Evolutionary conservation across 2,888 invertebrate species (phyloP).

Genomic region (Hoplodrina blanda): DNA sequence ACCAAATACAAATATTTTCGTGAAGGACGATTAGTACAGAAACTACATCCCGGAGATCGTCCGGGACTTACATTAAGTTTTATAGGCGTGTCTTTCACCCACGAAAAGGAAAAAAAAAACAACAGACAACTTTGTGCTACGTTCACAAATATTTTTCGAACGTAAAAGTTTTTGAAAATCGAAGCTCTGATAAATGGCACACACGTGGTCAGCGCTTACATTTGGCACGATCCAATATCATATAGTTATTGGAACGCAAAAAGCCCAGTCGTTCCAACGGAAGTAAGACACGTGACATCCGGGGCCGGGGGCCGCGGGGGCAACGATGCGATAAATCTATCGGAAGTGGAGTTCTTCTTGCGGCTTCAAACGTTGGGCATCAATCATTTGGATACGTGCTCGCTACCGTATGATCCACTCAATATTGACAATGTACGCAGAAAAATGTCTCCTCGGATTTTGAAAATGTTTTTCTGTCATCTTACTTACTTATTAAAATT

Average conservation of each 20-base stretch:
- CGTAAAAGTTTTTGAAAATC: neutral
- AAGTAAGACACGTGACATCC: conserved; percentile 85
- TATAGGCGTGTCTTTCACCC: neutral
- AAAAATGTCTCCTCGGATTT: neutral
- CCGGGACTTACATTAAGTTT: neutral
- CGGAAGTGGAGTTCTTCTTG: conserved; percentile 74
- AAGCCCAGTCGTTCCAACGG: conserved; percentile 69
- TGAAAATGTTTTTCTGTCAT: neutral
- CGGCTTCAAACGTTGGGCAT: conserved; percentile 55
- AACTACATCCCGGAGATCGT: too few relatives aligned
- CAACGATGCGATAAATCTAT: conserved; percentile 73
- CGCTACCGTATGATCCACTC: conserved; percentile 12
- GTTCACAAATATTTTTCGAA: too few relatives aligned
- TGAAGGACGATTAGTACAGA: too few relatives aligned
- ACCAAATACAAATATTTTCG: too few relatives aligned
- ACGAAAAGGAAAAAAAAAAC: neutral
- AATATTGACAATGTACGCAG: conserved; percentile 14
- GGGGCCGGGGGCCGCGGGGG: conserved; percentile 60
- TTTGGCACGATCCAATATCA: conserved; percentile 46
- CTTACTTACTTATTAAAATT: too few relatives aligned
- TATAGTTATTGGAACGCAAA: conserved; percentile 67
- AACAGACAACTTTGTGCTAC: neutral
- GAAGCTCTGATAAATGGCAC: conserved; percentile 23
- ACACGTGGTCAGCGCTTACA: conserved; percentile 39
- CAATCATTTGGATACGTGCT: conserved; percentile 55